Percentiles rank a stretch among this genome's conserved stretches.
These are phyloP conservation scores for Sebastes dallii DNA, from an alignment of 2,797 vertebrate species.

Conservation along the genomic window DNA sequence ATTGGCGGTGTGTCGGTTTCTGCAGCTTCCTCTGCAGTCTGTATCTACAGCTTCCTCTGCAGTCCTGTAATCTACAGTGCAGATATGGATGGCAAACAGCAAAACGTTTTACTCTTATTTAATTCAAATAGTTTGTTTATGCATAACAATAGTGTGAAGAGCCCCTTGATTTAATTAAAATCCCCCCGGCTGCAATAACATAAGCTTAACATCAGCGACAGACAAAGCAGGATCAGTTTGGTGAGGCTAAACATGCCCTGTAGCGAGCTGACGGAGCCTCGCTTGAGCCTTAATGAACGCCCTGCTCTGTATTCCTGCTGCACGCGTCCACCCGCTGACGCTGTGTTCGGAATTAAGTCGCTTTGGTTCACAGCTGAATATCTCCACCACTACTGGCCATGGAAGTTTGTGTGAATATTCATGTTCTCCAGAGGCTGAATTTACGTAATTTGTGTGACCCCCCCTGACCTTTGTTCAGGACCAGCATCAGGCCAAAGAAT, in stretches of 20 bases:
- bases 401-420: conserved; percentile 14
- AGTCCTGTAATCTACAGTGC: conserved; percentile 1
- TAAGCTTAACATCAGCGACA: conserved; percentile 24
- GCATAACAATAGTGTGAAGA: conserved; percentile 26
- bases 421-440: not conserved
- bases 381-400: not conserved
- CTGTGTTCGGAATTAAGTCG: conserved; percentile 1
- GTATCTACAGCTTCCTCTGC: conserved; percentile 3
- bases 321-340: not conserved
- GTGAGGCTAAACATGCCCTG: conserved; percentile 28
- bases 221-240: conserved; percentile 17
- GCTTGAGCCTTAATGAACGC: conserved; percentile 7
- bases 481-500: not conserved
- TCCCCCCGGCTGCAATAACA: conserved; percentile 21
- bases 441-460: not conserved
- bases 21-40: not conserved
- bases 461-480: not conserved
- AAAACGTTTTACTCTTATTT: conserved; percentile 8
- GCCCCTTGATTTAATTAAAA: conserved; percentile 46
- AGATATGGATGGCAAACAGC: not conserved
- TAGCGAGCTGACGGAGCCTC: conserved; percentile 17
- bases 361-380: not conserved
- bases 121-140: conserved; percentile 28
- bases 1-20: not conserved
- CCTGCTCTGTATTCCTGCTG: conserved; percentile 43